These are phyloP conservation scores for Hirundo rustica DNA, from an alignment of 2,797 vertebrate genomes.

Conservation along the genomic window DNA sequence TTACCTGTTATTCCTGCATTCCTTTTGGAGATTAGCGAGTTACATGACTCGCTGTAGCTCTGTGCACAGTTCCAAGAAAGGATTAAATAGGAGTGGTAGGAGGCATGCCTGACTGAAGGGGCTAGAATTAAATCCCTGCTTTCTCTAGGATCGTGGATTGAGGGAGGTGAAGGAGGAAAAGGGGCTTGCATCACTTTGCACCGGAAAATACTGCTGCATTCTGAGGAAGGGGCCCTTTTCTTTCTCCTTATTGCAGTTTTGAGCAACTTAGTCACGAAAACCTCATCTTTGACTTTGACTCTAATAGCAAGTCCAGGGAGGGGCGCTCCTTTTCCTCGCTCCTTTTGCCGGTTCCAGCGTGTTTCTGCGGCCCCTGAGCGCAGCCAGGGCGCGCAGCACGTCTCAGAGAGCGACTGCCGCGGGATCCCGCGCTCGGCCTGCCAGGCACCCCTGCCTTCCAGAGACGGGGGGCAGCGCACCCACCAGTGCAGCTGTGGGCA, in stretches of 20 bases:
- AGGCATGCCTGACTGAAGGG: not conserved
- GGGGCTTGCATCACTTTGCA: not conserved
- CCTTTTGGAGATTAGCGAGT: slow-evolving; percentile 24
- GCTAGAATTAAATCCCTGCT: not conserved
- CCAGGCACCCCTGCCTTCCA: rapidly evolving
- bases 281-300: not conserved
- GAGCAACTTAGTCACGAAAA: not conserved
- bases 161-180: not conserved
- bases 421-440: not conserved
- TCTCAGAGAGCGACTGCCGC: rapidly evolving
- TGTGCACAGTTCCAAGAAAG: not conserved
- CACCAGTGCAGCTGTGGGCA: not conserved
- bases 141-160: not conserved
- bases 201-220: not conserved
- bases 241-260: not conserved
- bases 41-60: not conserved
- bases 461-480: not conserved
- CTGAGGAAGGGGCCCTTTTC: not conserved
- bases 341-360: not conserved
- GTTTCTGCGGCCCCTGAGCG: not conserved
- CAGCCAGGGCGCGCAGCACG: rapidly evolving
- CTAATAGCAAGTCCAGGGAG: not conserved
- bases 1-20: slow-evolving; percentile 24
- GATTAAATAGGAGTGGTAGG: not conserved
- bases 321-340: not conserved